These are phyloP conservation scores for Pitangus sulphuratus DNA, from an alignment of 2,797 vertebrate genomes.

Conservation along the genomic window DNA sequence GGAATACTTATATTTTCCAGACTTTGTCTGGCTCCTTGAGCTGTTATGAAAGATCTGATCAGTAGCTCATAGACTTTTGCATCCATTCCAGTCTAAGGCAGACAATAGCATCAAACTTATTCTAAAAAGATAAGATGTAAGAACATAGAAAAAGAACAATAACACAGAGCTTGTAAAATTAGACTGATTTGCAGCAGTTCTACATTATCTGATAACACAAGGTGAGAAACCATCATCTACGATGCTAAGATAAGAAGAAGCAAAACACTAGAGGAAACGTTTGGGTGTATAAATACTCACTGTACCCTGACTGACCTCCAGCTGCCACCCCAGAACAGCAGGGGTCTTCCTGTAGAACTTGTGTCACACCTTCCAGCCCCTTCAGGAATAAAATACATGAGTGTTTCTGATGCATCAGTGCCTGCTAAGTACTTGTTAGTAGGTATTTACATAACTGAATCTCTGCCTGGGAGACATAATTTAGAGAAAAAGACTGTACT, in stretches of 20 bases:
- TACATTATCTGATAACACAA: not conserved
- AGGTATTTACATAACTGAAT: not conserved
- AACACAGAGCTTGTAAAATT: not conserved
- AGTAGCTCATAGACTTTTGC: not conserved
- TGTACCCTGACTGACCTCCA: not conserved
- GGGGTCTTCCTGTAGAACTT: not conserved
- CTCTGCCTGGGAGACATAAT: not conserved
- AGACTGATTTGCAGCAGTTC: not conserved
- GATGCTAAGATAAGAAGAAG: not conserved
- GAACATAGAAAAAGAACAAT: not conserved
- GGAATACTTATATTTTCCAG: not conserved
- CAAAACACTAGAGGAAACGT: not conserved
- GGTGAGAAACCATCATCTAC: not conserved
- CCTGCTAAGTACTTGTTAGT: not conserved
- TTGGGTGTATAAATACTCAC: not conserved
- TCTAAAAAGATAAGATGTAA: not conserved
- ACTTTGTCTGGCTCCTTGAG: not conserved
- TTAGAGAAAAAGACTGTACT: not conserved
- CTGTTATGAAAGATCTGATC: not conserved
- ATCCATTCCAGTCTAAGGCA: not conserved
- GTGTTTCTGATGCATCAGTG: not conserved
- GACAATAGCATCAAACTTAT: not conserved
- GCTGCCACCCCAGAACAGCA: not conserved
- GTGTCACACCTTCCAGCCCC: not conserved
- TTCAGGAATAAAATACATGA: not conserved